A percentile compares a stretch with the other conserved stretches of the same genome.
phyloP scores from a whole-genome alignment of 2,113 vertebrate species.

The Xiphophorus maculatus region DNA sequence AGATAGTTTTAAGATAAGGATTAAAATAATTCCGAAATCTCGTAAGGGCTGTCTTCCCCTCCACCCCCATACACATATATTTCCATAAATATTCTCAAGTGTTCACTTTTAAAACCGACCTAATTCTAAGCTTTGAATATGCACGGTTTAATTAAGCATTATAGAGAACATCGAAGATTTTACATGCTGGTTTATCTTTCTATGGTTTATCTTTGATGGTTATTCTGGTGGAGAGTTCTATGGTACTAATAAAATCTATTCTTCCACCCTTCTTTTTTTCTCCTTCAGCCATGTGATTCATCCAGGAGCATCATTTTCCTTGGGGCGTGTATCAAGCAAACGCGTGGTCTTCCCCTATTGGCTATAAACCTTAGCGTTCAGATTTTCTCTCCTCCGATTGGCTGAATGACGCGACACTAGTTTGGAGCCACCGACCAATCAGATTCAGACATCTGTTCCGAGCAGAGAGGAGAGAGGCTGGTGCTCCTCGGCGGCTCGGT shows the following conservation, averaged over 20 bases:
- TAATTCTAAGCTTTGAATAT: background rate
- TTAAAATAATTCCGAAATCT: no score
- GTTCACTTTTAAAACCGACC: background rate
- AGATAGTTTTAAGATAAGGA: no score
- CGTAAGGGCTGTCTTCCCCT: background rate
- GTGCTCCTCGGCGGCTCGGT: slow-evolving; percentile 17
- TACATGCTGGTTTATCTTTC: background rate
- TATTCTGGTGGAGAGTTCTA: background rate
- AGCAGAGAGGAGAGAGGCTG: slow-evolving; percentile 72
- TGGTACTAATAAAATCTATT: background rate
- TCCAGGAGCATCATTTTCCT: slow-evolving; percentile 27
- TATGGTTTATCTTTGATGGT: background rate
- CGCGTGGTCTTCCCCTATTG: slow-evolving; percentile 78
- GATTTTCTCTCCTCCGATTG: slow-evolving; percentile 53
- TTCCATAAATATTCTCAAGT: background rate
- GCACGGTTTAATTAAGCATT: no score
- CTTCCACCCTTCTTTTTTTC: background rate
- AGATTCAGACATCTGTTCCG: slow-evolving; percentile 81
- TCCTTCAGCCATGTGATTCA: slow-evolving; percentile 9
- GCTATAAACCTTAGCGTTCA: slow-evolving; percentile 4
- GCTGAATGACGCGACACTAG: slow-evolving; percentile 10
- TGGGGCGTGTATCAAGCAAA: slow-evolving; percentile 60
- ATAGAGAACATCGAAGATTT: background rate
- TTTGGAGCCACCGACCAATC: slow-evolving; percentile 69
- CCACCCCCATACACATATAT: background rate